These are phyloP conservation scores for Drosophila subsilvestris DNA, from an alignment of 2,888 invertebrate species.

Conservation along the genomic window DNA sequence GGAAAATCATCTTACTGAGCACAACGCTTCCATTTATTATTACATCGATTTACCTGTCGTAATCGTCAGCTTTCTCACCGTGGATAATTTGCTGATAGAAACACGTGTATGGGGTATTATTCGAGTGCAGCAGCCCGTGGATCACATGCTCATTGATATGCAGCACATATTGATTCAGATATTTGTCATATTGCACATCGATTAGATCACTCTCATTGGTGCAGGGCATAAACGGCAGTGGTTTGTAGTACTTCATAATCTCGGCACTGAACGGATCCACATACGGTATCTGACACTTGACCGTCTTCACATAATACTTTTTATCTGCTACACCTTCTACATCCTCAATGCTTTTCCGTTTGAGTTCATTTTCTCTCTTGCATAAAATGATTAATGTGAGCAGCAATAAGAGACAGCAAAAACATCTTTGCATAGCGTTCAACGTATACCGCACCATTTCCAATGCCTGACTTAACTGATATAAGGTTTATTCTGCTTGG, in stretches of 20 bases:
- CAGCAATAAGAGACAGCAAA: neutral
- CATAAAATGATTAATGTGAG: neutral
- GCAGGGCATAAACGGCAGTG: constrained; percentile 44
- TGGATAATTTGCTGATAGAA: constrained; percentile 73
- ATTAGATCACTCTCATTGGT: constrained; percentile 57
- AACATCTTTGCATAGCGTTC: neutral
- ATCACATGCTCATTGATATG: constrained; percentile 52
- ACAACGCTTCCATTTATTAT: neutral
- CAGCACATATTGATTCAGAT: constrained; percentile 50
- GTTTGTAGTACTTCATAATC: constrained; percentile 72
- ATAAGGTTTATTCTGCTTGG: neutral
- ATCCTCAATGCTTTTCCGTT: neutral
- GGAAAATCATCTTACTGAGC: neutral
- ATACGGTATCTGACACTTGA: constrained; percentile 87
- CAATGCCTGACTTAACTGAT: neutral
- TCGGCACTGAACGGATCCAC: constrained; percentile 86
- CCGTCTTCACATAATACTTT: constrained; percentile 83
- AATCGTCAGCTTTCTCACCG: constrained; percentile 44
- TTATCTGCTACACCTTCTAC: neutral
- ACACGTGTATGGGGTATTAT: constrained; percentile 59
- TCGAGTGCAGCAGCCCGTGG: constrained; percentile 41
- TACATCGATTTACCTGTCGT: constrained; percentile 43
- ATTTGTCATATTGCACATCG: constrained; percentile 37
- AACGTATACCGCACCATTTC: constrained; percentile 13
- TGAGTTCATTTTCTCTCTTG: neutral